A percentile compares a stretch with the other conserved stretches of the same genome.
Conservation (phyloP, 2,797 vertebrate species). For the Sebastes hubbsi region DNA sequence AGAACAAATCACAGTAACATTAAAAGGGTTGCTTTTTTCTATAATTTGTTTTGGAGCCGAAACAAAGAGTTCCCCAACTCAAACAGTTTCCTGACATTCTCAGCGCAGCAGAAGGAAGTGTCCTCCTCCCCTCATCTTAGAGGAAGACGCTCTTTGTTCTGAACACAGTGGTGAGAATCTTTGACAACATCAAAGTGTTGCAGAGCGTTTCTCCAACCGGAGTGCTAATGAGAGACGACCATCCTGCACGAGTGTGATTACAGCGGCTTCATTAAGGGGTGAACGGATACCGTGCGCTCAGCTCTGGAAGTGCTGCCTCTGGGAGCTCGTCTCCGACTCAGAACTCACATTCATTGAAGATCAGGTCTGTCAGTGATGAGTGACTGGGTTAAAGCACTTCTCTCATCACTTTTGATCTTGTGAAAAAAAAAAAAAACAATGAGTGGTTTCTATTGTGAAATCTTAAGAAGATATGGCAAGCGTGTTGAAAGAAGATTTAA, state of each 20-base stretch:
- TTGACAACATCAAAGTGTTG: constrained; percentile 81
- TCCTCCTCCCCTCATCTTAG: constrained; percentile 73
- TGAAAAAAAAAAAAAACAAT: constrained; percentile 38
- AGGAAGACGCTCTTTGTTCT: constrained; percentile 81
- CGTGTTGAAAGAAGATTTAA: constrained; percentile 40
- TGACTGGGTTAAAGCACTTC: constrained; percentile 57
- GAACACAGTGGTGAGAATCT: constrained; percentile 76
- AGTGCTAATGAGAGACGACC: constrained; percentile 78
- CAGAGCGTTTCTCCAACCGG: constrained; percentile 57
- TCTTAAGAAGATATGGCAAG: constrained; percentile 38
- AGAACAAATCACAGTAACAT: constrained; percentile 54
- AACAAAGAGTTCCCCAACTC: constrained; percentile 74
- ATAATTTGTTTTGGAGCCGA: constrained; percentile 66
- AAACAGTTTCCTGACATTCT: constrained; percentile 75
- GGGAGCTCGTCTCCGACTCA: constrained; percentile 51
- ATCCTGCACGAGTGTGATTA: constrained; percentile 74
- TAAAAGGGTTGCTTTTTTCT: not conserved
- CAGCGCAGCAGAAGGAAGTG: constrained; percentile 64
- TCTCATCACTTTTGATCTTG: constrained; percentile 66
- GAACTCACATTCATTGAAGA: constrained; percentile 59
- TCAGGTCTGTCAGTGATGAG: constrained; percentile 61
- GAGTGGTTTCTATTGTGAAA: constrained; percentile 41
- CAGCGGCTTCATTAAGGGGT: constrained; percentile 68
- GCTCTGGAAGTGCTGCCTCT: constrained; percentile 42
- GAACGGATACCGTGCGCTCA: constrained; percentile 34